Conservation (phyloP, 2,797 vertebrate genomes). For the Lophius americanus region DNA sequence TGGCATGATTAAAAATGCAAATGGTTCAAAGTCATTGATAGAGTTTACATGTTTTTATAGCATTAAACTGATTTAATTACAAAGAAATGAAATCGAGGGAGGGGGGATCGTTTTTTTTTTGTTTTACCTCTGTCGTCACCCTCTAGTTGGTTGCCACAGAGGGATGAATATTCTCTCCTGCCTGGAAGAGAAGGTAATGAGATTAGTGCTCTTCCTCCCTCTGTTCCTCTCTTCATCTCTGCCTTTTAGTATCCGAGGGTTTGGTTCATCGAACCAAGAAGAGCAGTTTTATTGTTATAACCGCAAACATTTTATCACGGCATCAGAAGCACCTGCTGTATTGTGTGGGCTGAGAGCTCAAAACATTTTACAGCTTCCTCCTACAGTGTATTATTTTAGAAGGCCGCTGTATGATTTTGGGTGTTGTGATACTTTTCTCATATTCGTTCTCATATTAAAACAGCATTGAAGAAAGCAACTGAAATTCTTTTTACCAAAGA, state of each 20-base stretch:
- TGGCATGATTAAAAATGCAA: conserved; percentile 85
- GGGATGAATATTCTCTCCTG: conserved; percentile 74
- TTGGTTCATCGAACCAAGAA: conserved; percentile 67
- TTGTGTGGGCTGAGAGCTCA: conserved; percentile 57
- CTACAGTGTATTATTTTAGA: conserved; percentile 57
- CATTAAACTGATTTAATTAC: conserved; percentile 84
- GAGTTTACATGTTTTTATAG: conserved; percentile 84
- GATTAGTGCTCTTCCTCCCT: conserved; percentile 69
- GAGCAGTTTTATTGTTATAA: conserved; percentile 68
- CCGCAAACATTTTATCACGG: conserved; percentile 66
- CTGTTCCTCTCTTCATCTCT: conserved; percentile 59
- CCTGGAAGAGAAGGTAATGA: conserved; percentile 76
- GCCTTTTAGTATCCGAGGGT: conserved; percentile 60
- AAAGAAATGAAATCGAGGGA: conserved; percentile 78
- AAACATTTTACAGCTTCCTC: conserved; percentile 64
- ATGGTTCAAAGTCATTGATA: conserved; percentile 78
- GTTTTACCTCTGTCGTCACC: conserved; percentile 31
- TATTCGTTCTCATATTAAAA: conserved; percentile 20
- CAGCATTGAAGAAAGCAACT: neutral
- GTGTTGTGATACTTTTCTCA: conserved; percentile 9
- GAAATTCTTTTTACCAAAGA: too few relatives aligned
- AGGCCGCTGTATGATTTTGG: conserved; percentile 49
- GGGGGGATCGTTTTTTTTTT: conserved; percentile 66
- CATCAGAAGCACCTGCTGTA: conserved; percentile 61
- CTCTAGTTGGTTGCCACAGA: conserved; percentile 63